Conservation (phyloP, 2,113 vertebrate species). For the Protomyctophum bolini region DNA sequence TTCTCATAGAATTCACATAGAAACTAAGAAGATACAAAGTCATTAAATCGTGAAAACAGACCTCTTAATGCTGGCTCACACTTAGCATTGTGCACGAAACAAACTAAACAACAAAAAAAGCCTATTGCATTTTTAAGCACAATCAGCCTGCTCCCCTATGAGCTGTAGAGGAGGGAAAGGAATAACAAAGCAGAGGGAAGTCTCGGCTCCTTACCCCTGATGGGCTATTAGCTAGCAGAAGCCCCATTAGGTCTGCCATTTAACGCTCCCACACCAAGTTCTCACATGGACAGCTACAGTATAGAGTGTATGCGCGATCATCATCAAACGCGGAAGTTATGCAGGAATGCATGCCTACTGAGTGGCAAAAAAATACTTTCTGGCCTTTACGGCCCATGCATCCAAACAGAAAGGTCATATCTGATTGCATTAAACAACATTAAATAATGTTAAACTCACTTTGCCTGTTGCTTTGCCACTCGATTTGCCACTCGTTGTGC, state of each 20-base stretch:
- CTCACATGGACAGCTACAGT: constrained; percentile 58
- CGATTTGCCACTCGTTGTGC: too few species aligned
- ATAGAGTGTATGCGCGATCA: too few species aligned
- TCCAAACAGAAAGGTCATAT: too few species aligned
- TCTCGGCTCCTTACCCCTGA: constrained; percentile 67
- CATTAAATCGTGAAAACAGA: constrained; percentile 6
- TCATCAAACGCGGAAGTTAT: too few species aligned
- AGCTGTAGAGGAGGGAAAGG: constrained; percentile 61
- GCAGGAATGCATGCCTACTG: too few species aligned
- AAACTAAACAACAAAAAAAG: constrained; percentile 31
- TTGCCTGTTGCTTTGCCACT: too few species aligned
- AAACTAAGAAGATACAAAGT: constrained; percentile 10
- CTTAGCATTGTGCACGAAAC: constrained; percentile 31
- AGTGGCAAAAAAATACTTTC: too few species aligned
- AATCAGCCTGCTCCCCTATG: constrained; percentile 45
- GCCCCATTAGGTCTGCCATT: constrained; percentile 72
- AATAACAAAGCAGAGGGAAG: constrained; percentile 67
- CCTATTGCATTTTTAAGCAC: constrained; percentile 59
- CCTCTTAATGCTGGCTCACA: constrained; percentile 7
- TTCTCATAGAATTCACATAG: constrained; percentile 11
- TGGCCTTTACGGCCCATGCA: too few species aligned
- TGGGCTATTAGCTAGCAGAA: constrained; percentile 71
- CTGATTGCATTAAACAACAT: too few species aligned
- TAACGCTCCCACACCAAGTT: constrained; percentile 66
- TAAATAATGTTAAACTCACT: too few species aligned